Evolutionary conservation across 1,140 invertebrate genomes (phyloP), one percentile per base, ranked within the genome.

Genomic region (Euborellia annulipes): DNA sequence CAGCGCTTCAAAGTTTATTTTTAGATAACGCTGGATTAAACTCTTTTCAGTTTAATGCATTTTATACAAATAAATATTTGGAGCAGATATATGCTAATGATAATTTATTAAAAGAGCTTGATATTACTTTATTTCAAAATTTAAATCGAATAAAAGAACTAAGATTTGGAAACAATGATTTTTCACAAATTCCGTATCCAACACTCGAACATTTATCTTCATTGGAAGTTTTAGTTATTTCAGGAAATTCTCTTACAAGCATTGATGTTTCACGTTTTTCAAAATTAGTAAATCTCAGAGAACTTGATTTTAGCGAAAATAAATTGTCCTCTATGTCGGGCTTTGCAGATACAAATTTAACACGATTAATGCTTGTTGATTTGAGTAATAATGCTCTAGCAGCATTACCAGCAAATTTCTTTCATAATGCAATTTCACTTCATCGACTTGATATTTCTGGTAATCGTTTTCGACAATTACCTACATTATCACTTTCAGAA

Each of bases 401-500:
- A n/a, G 72, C 76, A n/a, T 62, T 92, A 34, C 80, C 84, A 3
- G 75, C 76, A 1, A 85, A 88, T 55, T 85, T 91, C 58, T 81
- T 92, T 52, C 69, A 75, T 42, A 70, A 82, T 56, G 78, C 78
- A 36, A 61, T 73, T 47, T 67, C 75, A 51, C 55, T 93, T 23
- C 72, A 79, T 48, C 70, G 76, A 32, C 71, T 92, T 1, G 82
- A 89, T 58, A 60, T 92, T 18, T 82, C 85, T 0, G 70, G 70
- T 42, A 93, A 93, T 66, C 71, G 74, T 37, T 85, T 93, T 48
- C 71, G 75, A 45, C 76, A 85, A 55, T 79, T 91, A 44, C 87
- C 87, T 2, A 82, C 80, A 9, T 73, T 78, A 1, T 78, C 82
- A 0, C 56, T 91, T 11, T 82, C 85, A 1, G 78, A 82, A 44